Conservation (phyloP, 2,113 vertebrate genomes). For the Parus major region DNA sequence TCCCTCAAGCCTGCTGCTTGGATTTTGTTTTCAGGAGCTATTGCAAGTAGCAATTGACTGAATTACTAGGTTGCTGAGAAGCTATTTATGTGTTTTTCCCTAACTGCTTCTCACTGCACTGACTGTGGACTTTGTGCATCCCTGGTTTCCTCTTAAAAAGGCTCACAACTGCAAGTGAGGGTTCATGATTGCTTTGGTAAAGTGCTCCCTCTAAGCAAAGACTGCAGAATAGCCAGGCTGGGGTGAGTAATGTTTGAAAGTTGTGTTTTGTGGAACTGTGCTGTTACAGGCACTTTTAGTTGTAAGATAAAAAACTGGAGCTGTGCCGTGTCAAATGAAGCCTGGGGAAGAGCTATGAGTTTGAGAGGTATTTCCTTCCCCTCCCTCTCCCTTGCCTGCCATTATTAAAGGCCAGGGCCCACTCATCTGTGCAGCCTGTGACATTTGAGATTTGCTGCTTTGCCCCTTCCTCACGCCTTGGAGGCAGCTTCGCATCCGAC, state of each 20-base stretch:
- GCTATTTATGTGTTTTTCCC: neutral
- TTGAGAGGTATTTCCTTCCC: neutral
- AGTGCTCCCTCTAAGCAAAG: neutral
- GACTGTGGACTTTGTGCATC: neutral
- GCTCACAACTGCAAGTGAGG: neutral
- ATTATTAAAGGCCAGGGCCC: neutral
- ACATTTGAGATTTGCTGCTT: neutral
- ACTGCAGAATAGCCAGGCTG: neutral
- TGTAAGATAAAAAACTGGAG: neutral
- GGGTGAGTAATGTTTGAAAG: neutral
- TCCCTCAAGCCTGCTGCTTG: neutral
- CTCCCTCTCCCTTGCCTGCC: neutral
- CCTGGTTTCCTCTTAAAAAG: neutral
- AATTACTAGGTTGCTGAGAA: neutral
- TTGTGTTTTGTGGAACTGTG: neutral
- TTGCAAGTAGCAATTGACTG: neutral
- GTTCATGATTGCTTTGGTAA: neutral
- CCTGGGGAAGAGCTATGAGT: neutral
- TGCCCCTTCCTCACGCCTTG: fast-evolving
- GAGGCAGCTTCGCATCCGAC: neutral
- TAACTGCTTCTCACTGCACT: neutral
- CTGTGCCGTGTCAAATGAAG: neutral
- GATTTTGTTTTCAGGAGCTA: neutral
- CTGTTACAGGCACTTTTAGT: neutral
- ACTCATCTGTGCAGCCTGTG: neutral